phyloP scores from a whole-genome alignment of 2,888 invertebrate genomes.

The Sicus ferrugineus region DNA sequence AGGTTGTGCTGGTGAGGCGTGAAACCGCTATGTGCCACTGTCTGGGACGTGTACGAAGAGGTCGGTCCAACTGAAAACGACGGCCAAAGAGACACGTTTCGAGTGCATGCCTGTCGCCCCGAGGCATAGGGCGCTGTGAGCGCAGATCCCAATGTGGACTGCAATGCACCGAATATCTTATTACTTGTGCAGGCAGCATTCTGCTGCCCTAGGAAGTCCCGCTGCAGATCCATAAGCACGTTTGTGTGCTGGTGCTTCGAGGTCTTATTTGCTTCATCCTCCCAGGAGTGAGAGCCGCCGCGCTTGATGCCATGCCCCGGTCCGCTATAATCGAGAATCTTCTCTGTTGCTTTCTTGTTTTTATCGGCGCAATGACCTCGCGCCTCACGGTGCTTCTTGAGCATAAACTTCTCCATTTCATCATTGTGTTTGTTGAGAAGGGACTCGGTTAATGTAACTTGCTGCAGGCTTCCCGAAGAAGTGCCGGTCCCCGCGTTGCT shows the following conservation, averaged over 20 bases:
- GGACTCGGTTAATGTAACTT: constrained; percentile 70
- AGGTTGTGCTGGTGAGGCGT: constrained; percentile 62
- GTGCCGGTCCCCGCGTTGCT: constrained; percentile 65
- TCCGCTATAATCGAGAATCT: constrained; percentile 53
- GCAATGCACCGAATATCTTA: constrained; percentile 40
- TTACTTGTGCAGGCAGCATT: constrained; percentile 22
- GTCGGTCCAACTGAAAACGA: constrained; percentile 68
- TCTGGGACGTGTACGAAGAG: constrained; percentile 54
- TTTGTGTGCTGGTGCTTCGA: constrained; percentile 67
- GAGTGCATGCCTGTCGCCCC: constrained; percentile 43
- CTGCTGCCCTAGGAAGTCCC: constrained; percentile 41
- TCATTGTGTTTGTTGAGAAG: constrained; percentile 77
- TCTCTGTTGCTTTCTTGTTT: constrained; percentile 60
- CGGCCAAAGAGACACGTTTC: constrained; percentile 69
- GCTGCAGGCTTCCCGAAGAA: constrained; percentile 63
- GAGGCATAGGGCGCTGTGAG: constrained; percentile 40
- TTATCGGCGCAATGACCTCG: constrained; percentile 67
- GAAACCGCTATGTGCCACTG: constrained; percentile 52
- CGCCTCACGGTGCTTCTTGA: constrained; percentile 74
- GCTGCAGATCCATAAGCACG: constrained; percentile 42
- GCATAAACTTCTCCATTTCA: constrained; percentile 82
- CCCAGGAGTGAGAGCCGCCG: constrained; percentile 70
- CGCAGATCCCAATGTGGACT: constrained; percentile 37
- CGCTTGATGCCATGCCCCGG: constrained; percentile 70
- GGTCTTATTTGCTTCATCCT: constrained; percentile 68